Evolutionary conservation across 2,113 vertebrate species (phyloP).

Genomic region (Ornithorhynchus anatinus): DNA sequence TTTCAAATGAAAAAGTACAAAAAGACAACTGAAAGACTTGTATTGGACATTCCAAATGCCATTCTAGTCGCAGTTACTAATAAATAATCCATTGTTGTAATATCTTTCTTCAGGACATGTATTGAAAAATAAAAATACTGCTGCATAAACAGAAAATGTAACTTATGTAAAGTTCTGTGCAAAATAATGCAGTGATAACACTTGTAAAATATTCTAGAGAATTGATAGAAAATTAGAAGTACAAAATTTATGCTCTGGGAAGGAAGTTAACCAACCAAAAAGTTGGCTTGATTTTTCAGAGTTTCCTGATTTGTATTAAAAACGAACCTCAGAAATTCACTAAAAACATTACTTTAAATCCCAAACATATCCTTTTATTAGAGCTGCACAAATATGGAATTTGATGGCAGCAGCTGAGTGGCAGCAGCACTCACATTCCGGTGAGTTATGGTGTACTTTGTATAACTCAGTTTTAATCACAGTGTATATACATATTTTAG

Average conservation of each 20-base stretch:
- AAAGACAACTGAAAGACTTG: background rate
- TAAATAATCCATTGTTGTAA: background rate
- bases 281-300: background rate
- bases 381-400: background rate
- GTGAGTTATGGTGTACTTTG: background rate
- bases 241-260: background rate
- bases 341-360: background rate
- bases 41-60: background rate
- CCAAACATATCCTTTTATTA: background rate
- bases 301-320: background rate
- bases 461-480: background rate
- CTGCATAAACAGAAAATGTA: background rate
- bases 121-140: background rate
- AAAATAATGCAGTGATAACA: background rate
- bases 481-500: background rate
- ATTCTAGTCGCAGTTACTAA: background rate
- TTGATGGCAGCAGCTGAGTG: background rate
- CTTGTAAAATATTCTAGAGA: background rate
- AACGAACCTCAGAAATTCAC: background rate
- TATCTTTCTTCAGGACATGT: background rate
- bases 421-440: background rate
- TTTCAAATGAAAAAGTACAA: background rate
- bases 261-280: background rate
- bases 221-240: background rate
- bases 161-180: background rate